Percentiles rank a stretch among this genome's conserved stretches.
These are phyloP conservation scores for Manis crassicaudata DNA, from an alignment of 2,797 vertebrate genomes.

Conservation along the genomic window DNA sequence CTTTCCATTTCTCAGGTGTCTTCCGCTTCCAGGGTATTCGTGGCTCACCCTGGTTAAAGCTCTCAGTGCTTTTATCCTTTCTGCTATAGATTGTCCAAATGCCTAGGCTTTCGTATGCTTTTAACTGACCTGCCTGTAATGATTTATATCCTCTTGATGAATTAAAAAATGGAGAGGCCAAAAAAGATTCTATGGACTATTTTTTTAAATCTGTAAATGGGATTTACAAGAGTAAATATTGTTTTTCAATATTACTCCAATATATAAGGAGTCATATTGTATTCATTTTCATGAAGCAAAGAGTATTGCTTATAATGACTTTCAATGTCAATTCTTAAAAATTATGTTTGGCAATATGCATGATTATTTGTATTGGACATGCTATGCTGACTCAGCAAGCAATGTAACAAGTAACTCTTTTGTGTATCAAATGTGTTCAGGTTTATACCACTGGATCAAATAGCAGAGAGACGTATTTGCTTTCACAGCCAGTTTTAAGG, in stretches of 20 bases:
- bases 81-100: not conserved
- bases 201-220: not conserved
- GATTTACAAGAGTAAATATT: too few relatives aligned
- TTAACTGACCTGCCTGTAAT: not conserved
- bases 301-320: not conserved
- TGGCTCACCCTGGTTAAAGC: not conserved
- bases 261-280: not conserved
- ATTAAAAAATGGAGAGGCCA: not conserved
- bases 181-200: not conserved
- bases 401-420: not conserved
- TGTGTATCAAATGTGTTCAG: not conserved
- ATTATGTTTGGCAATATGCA: not conserved
- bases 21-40: not conserved
- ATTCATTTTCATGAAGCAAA: constrained; percentile 19
- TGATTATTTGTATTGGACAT: not conserved
- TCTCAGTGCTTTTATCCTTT: not conserved
- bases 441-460: not conserved
- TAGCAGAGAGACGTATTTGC: not conserved
- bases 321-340: not conserved
- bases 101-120: not conserved
- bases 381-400: not conserved
- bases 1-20: not conserved
- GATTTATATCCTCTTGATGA: not conserved
- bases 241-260: too few relatives aligned
- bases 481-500: not conserved